phyloP scores from a whole-genome alignment of 2,797 vertebrate genomes.

The Darevskia nairensis region DNA sequence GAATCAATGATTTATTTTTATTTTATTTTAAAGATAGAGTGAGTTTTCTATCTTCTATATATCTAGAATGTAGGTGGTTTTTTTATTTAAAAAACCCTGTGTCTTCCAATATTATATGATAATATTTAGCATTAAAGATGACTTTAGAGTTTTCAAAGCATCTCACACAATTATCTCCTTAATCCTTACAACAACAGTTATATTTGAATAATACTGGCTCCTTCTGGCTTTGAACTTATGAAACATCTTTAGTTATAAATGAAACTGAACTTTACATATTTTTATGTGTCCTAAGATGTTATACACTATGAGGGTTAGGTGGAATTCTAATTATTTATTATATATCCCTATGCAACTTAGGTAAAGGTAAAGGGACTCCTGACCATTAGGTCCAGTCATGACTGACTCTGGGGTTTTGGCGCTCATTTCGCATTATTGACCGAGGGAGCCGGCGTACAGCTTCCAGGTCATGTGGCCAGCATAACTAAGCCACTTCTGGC shows the following conservation, averaged over 20 bases:
- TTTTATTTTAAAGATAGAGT: not conserved
- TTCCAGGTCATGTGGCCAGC: no score
- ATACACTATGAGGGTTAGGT: not conserved
- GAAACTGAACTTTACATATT: not conserved
- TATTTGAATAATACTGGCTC: not conserved
- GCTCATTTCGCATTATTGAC: no score
- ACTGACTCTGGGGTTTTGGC: no score
- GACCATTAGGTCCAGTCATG: no score
- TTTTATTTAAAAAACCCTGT: not conserved
- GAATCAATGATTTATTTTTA: not conserved
- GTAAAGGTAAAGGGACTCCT: no score
- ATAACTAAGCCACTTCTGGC: no score
- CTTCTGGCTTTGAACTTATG: not conserved
- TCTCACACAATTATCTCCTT: not conserved
- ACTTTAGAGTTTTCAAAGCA: not conserved
- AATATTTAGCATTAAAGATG: not conserved
- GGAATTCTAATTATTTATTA: not conserved
- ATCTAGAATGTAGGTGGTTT: not conserved
- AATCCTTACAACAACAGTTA: not conserved
- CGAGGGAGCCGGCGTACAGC: no score
- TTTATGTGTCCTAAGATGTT: rapidly evolving
- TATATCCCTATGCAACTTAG: not conserved
- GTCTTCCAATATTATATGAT: not conserved
- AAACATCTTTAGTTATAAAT: not conserved
- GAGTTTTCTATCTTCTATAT: not conserved